A percentile compares a stretch with the other conserved stretches of the same genome.
phyloP scores from a whole-genome alignment of 1,140 invertebrate species.

The Agraylea sexmaculata region DNA sequence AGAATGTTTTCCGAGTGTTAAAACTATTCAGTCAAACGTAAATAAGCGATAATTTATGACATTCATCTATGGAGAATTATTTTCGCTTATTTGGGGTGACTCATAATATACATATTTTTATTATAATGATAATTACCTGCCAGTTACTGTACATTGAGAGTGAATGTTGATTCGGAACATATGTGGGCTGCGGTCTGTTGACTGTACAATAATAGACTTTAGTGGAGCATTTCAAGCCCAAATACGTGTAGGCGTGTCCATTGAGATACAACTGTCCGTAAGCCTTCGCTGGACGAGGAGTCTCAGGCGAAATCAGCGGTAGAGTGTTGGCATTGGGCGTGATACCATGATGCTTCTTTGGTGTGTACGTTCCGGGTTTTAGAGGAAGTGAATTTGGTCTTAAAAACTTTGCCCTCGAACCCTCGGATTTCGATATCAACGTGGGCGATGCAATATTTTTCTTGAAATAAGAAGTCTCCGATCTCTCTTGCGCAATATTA shows the following conservation, averaged over 20 bases:
- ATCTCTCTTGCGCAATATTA: constrained; percentile 29
- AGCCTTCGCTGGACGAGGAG: constrained; percentile 75
- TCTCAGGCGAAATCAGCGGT: constrained; percentile 77
- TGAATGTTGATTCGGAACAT: constrained; percentile 79
- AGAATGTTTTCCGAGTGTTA: neutral
- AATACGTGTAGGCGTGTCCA: constrained; percentile 85
- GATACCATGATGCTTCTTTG: constrained; percentile 64
- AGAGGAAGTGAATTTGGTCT: constrained; percentile 66
- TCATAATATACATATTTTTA: neutral
- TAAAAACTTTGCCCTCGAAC: constrained; percentile 53
- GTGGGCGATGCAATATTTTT: constrained; percentile 27
- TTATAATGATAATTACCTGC: constrained; percentile 44
- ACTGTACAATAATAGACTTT: constrained; percentile 85
- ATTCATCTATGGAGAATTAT: neutral
- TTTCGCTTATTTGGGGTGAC: neutral
- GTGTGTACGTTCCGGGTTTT: constrained; percentile 67
- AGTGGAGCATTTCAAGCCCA: constrained; percentile 83
- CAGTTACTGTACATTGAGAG: constrained; percentile 98
- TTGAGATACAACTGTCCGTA: constrained; percentile 78
- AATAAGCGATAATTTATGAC: neutral
- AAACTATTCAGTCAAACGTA: neutral
- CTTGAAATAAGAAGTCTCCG: constrained; percentile 38
- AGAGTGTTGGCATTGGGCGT: constrained; percentile 65
- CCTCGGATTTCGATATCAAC: constrained; percentile 21
- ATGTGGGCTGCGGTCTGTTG: constrained; percentile 89